Base-by-base conservation (phyloP, 37 sponge, comb jelly and placozoan genomes). In the Beroe forskalii region DNA sequence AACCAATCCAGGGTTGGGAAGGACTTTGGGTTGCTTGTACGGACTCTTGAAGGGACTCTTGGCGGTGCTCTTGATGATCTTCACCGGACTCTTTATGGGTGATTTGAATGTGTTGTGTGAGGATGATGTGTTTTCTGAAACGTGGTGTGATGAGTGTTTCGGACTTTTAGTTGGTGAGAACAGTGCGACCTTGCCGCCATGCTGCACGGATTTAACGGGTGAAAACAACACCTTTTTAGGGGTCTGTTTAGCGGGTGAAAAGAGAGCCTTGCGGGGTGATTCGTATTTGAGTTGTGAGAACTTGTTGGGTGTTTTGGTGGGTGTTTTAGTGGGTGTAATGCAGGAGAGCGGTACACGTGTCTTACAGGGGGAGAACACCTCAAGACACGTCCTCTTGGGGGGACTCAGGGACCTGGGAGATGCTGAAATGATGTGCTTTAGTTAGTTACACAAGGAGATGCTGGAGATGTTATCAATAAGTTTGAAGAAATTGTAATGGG, bases 11-110 rank as follows among this genome's bases (percentile, higher is more conserved):
- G 86, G 86, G 55, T 80, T 80, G 25, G 86, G 86, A 25, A 80
- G 14, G 35, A 80, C 55, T 25, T 25, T 41, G 86, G 43, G 86
- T 24, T 80, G 86, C 40, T 80, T 80, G 86, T n/a, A 80, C 55
- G 86, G 86, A 27, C 86, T 80, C 86, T 80, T 80, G 28, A 44
- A 80, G 55, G 86, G 86, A 43, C 48, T 43, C 86, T 80, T 80
- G 19, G 32, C 6, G 31, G 37, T 41, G 44, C 23, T 41, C 55
- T 25, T 41, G 48, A 80, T 80, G 44, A 80, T 80, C 40, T 32
- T 72, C 8, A 39, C 75, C 9, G 86, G 86, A 27, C 86, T 80
- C 27, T 44, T 80, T n/a, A 80, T 80, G 72, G 72, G 72, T 69
- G 72, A 69, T 69, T 69, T 69, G 72, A 69, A 32, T 69, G 72